Evolutionary conservation across 2,797 vertebrate species (phyloP), one percentile per base, ranked within the genome.

Genomic region (Hypotaenidia okinawae): DNA sequence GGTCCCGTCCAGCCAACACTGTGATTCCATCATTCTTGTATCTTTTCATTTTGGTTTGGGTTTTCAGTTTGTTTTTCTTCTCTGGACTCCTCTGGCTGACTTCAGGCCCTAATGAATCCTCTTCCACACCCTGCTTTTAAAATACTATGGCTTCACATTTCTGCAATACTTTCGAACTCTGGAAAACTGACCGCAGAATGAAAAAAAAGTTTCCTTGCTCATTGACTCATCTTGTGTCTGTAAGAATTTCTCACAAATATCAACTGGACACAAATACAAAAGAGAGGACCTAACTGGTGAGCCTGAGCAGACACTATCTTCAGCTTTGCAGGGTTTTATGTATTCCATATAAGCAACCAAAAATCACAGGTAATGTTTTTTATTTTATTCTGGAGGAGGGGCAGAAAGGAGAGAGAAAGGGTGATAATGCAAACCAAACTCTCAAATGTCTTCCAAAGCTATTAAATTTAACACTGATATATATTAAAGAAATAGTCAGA

Each of bases 21-120:
- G 14, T 88, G 32, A 75, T 68, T 90, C 58, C 45, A 64, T 75
- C n/a, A 84, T 86, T 88, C 62, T 84, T 33, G 2, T 43, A 52
- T 47, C 28, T 57, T 89, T 77, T 68, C 3, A 2, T 16, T 92
- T 85, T 93, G 57, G n/a, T 94, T 93, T 86, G 73, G 25, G 54
- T 72, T 94, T 94, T 90, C 43, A 81, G 72, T 23, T 87, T 89
- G 28, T 76, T 90, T 95, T 52, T 63, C 32, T 88, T 78, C 74
- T 76, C 66, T 77, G 58, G 33, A 25, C 0, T 22, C 28, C 37
- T 69, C 66, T 86, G 88, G 51, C 51, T 45, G 63, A 66, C 41
- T 91, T 76, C 62, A 73, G 67, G 76, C 59, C 47, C n/a, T 84
- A 41, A 85, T 32, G 51, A 89, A 37, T 28, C 54, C 39, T 51